phyloP scores from a whole-genome alignment of 2,113 vertebrate genomes.

The Zapornia atra region DNA sequence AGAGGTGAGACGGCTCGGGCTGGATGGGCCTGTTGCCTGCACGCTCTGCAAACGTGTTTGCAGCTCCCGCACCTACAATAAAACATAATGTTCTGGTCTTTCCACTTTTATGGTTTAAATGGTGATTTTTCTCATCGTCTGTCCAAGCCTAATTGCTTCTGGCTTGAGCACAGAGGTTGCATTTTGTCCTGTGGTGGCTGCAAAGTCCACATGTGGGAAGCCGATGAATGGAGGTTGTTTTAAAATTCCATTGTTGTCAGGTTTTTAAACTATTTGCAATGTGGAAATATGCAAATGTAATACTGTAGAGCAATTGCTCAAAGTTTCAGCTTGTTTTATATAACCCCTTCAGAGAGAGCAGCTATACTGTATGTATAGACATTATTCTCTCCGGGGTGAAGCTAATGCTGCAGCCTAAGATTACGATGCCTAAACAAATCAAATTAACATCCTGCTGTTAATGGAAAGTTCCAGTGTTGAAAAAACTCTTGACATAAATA shows the following conservation, averaged over 20 bases:
- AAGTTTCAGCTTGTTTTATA: neutral
- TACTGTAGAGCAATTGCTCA: neutral
- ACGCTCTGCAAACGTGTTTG: slow-evolving; percentile 86
- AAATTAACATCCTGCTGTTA: neutral
- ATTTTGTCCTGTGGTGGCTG: neutral
- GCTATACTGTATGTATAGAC: neutral
- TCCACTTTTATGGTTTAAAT: neutral
- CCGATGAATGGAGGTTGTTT: neutral
- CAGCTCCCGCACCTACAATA: slow-evolving; percentile 84
- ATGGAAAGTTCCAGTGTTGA: neutral
- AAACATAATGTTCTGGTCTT: neutral
- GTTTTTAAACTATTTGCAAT: neutral
- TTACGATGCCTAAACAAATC: neutral
- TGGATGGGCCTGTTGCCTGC: slow-evolving; percentile 81
- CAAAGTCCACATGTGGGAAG: fast-evolving
- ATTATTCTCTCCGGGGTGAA: neutral
- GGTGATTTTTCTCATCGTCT: neutral
- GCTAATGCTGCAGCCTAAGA: neutral
- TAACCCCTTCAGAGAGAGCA: neutral
- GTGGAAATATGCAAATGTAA: neutral
- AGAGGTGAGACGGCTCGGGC: slow-evolving; percentile 80
- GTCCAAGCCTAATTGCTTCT: neutral
- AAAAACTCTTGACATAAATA: neutral
- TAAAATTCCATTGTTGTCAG: neutral
- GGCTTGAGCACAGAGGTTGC: neutral